Evolutionary conservation across 2,888 invertebrate genomes (phyloP).

Genomic region (Keiferia lycopersicella): DNA sequence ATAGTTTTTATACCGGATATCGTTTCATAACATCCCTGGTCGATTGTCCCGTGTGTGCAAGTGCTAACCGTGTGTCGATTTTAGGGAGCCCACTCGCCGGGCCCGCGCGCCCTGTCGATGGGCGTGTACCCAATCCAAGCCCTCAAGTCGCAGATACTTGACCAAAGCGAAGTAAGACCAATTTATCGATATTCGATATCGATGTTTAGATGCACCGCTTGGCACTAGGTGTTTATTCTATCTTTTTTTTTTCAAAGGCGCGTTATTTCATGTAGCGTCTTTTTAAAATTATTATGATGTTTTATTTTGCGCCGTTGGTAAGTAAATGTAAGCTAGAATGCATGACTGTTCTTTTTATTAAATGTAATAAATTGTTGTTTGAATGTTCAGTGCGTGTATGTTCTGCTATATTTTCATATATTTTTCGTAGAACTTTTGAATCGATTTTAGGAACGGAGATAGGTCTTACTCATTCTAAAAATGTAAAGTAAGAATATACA

Average conservation of each 20-base stretch:
- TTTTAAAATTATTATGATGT: constrained; percentile 19
- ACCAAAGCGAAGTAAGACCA: constrained; percentile 93
- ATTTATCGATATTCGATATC: constrained; percentile 61
- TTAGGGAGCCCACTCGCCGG: constrained; percentile 96
- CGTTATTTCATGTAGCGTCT: constrained; percentile 5
- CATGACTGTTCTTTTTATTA: constrained; percentile 57
- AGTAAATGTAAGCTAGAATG: constrained; percentile 62
- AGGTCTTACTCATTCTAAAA: too few relatives aligned
- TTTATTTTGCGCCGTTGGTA: constrained; percentile 54
- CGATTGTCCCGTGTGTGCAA: constrained; percentile 72
- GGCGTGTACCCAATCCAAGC: constrained; percentile 94
- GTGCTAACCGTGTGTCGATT: constrained; percentile 82
- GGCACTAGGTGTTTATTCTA: constrained; percentile 71
- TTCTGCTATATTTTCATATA: not conserved
- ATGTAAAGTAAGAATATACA: too few relatives aligned
- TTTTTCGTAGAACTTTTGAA: not conserved
- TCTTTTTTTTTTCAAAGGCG: constrained; percentile 33
- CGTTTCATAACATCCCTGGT: too few relatives aligned
- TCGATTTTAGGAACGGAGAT: too few relatives aligned
- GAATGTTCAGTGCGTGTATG: constrained; percentile 28
- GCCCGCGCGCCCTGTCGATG: constrained; percentile 94
- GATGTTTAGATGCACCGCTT: constrained; percentile 81
- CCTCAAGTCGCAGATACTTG: constrained; percentile 92
- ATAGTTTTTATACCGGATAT: too few relatives aligned
- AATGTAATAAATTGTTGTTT: constrained; percentile 28